Evolutionary conservation across 1,140 invertebrate species (phyloP).

Genomic region (Ladona fulva): DNA sequence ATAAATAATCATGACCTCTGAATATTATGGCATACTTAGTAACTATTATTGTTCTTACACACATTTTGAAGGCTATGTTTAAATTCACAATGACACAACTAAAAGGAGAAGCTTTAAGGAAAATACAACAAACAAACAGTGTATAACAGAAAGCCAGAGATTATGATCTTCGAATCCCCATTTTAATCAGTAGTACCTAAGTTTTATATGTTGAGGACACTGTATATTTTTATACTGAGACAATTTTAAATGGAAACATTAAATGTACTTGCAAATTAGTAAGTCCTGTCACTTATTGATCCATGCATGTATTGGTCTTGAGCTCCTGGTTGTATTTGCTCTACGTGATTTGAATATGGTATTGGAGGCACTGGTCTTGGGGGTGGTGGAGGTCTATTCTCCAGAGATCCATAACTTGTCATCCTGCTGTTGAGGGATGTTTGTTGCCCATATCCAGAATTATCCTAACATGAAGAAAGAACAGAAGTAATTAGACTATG

Average conservation of each 20-base stretch:
- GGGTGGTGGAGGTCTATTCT: slow-evolving; percentile 34
- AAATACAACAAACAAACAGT: not conserved
- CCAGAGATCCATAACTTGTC: slow-evolving; percentile 33
- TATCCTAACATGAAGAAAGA: slow-evolving; percentile 11
- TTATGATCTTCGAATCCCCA: not conserved
- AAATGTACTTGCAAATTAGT: not conserved
- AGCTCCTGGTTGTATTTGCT: slow-evolving; percentile 49
- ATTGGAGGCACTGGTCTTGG: slow-evolving; percentile 36
- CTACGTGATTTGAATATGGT: slow-evolving; percentile 27
- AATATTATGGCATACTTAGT: too few relatives aligned
- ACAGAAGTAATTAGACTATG: too few relatives aligned
- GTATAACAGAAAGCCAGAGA: not conserved
- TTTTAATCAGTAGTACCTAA: not conserved
- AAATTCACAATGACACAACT: not conserved
- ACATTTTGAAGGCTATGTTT: too few relatives aligned
- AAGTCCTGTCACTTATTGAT: slow-evolving; percentile 3
- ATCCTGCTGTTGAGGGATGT: slow-evolving; percentile 25
- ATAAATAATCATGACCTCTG: too few relatives aligned
- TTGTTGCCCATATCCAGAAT: slow-evolving; percentile 13
- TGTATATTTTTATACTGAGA: not conserved
- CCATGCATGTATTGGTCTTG: slow-evolving; percentile 38
- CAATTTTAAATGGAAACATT: not conserved
- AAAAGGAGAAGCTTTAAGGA: not conserved
- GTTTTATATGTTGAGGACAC: not conserved
- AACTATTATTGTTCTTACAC: too few relatives aligned